Conservation (phyloP, 2,888 invertebrate genomes). For the Erannis defoliaria region DNA sequence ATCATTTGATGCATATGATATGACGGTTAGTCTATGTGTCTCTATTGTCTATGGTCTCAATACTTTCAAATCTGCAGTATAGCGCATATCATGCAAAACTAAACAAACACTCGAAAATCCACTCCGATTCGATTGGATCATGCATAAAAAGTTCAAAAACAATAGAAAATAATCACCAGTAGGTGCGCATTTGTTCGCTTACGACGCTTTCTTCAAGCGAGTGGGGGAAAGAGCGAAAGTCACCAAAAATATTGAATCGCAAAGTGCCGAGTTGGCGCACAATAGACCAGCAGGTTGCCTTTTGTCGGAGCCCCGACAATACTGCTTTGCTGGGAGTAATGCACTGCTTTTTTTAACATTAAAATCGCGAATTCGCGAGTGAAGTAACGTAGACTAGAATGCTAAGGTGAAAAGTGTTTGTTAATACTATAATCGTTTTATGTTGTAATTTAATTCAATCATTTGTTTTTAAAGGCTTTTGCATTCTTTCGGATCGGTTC, state of each 20-base stretch:
- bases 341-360: slow-evolving; percentile 68
- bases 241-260: slow-evolving; percentile 85
- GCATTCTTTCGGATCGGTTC: not conserved
- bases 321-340: slow-evolving; percentile 69
- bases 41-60: not conserved
- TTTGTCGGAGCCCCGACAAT: slow-evolving; percentile 63
- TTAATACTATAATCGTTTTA: no score
- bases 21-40: not conserved
- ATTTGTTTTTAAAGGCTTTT: no score
- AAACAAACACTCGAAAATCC: slow-evolving; percentile 53
- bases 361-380: slow-evolving; percentile 62
- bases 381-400: slow-evolving; percentile 53
- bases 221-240: slow-evolving; percentile 53
- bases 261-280: slow-evolving; percentile 80
- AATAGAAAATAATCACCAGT: slow-evolving; percentile 59
- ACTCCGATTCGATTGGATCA: slow-evolving; percentile 64
- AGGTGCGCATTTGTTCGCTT: slow-evolving; percentile 79
- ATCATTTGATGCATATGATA: no score
- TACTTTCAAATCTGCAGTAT: slow-evolving; percentile 12
- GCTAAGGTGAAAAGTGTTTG: slow-evolving; percentile 2
- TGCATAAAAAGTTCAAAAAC: slow-evolving; percentile 64
- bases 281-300: slow-evolving; percentile 82
- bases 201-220: slow-evolving; percentile 53
- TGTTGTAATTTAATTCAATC: no score
- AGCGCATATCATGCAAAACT: slow-evolving; percentile 37